Conservation (phyloP, 2,797 vertebrate species). For the Toxotes lorentzi region DNA sequence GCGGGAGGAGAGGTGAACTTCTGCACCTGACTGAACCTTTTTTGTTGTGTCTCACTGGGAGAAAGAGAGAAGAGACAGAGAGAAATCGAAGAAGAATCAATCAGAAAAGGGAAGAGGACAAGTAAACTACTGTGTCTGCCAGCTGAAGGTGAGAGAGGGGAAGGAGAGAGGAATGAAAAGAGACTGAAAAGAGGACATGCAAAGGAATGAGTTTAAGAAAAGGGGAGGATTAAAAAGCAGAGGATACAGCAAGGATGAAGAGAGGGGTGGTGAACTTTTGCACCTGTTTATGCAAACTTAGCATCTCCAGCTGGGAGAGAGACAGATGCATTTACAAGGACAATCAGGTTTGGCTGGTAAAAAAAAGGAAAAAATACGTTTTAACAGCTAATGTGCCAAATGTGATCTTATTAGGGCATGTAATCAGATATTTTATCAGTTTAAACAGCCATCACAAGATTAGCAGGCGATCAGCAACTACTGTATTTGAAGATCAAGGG, state of each 20-base stretch:
- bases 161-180: neutral
- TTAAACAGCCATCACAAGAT: neutral
- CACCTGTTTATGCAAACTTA: conserved; percentile 62
- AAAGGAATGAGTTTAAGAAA: neutral
- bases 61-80: conserved; percentile 12
- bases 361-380: neutral
- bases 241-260: conserved; percentile 2
- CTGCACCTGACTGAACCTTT: conserved; percentile 42
- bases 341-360: conserved; percentile 26
- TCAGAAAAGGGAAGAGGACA: conserved; percentile 9
- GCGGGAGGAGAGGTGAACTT: conserved; percentile 44
- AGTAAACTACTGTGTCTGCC: conserved; percentile 21
- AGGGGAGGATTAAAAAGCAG: conserved; percentile 8
- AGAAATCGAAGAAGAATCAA: conserved; percentile 33
- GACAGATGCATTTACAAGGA: conserved; percentile 65
- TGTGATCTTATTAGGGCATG: conserved; percentile 20
- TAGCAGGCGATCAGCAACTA: neutral
- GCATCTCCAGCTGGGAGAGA: conserved; percentile 62
- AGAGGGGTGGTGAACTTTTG: conserved; percentile 48
- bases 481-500: neutral
- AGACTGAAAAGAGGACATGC: neutral
- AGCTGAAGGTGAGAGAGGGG: conserved; percentile 36
- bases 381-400: conserved; percentile 9
- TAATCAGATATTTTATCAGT: conserved; percentile 5
- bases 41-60: conserved; percentile 36